Percentiles rank a stretch among this genome's conserved stretches.
Conservation (phyloP, 1,140 invertebrate species). For the Colletes gigas region DNA sequence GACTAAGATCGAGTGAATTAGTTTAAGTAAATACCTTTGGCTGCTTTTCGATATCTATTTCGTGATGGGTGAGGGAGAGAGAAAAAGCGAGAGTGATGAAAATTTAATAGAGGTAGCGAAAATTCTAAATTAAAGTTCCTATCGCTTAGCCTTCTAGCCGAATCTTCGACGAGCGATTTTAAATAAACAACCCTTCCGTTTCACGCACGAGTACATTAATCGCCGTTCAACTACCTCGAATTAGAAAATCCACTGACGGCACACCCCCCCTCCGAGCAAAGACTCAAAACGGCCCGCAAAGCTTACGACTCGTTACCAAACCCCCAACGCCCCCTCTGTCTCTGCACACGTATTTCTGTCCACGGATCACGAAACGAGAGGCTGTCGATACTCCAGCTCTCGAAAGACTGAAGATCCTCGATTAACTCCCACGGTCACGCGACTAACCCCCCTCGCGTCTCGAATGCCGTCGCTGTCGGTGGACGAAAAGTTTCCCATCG, state of each 20-base stretch:
- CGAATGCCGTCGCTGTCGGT: constrained; percentile 20
- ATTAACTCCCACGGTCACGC: neutral
- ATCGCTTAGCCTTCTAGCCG: constrained; percentile 51
- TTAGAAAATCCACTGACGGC: constrained; percentile 48
- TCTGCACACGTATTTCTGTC: neutral
- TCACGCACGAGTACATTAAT: constrained; percentile 17
- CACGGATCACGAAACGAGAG: constrained; percentile 54
- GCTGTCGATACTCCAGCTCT: constrained; percentile 77
- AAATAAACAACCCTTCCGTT: constrained; percentile 26
- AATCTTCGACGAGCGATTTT: constrained; percentile 29
- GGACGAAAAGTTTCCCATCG: constrained; percentile 27
- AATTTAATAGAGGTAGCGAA: constrained; percentile 44
- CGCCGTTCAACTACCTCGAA: constrained; percentile 52
- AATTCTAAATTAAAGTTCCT: constrained; percentile 55
- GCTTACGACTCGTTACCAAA: neutral
- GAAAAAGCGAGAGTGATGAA: neutral
- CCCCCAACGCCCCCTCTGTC: no score
- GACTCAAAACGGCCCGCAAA: constrained; percentile 37
- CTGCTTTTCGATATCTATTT: constrained; percentile 42
- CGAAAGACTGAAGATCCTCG: neutral
- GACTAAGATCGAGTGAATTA: constrained; percentile 42
- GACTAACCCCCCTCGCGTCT: constrained; percentile 13
- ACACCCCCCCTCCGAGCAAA: constrained; percentile 4
- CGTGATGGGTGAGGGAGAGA: constrained; percentile 6
- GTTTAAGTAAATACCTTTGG: constrained; percentile 45